Percentiles rank a stretch among this genome's conserved stretches.
Evolutionary conservation across 2,888 invertebrate species (phyloP).

Genomic region (Harpalus rubripes): DNA sequence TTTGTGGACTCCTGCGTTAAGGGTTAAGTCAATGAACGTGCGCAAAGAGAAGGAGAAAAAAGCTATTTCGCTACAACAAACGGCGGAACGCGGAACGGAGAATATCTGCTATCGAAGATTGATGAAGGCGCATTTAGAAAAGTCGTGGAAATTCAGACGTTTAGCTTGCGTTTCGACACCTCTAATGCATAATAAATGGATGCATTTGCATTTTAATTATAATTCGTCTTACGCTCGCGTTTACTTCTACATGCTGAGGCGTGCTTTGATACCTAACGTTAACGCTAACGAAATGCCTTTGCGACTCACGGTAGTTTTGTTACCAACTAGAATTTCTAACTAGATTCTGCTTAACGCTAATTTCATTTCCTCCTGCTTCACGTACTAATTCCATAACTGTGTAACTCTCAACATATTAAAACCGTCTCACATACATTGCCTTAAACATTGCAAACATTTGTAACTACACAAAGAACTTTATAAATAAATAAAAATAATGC

Average conservation of each 20-base stretch:
- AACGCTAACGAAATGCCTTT: constrained; percentile 18
- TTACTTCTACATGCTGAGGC: constrained; percentile 20
- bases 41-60: constrained; percentile 55
- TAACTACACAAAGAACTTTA: neutral
- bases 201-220: constrained; percentile 64
- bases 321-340: constrained; percentile 46
- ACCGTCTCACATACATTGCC: neutral
- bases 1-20: neutral
- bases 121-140: constrained; percentile 63
- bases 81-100: constrained; percentile 44
- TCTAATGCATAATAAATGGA: constrained; percentile 64
- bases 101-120: constrained; percentile 64
- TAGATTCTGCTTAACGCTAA: constrained; percentile 47
- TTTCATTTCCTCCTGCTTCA: constrained; percentile 31
- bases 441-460: constrained; percentile 5
- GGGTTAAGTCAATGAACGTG: constrained; percentile 61
- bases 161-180: constrained; percentile 53
- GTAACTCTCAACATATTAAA: constrained; percentile 41
- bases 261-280: constrained; percentile 38
- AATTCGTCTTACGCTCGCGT: constrained; percentile 52
- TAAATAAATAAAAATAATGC: no score
- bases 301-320: constrained; percentile 44
- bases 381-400: constrained; percentile 38
- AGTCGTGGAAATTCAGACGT: constrained; percentile 57
- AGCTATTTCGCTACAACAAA: constrained; percentile 64